These are phyloP conservation scores for Drusus annulatus DNA, from an alignment of 1,140 invertebrate genomes.

Conservation along the genomic window DNA sequence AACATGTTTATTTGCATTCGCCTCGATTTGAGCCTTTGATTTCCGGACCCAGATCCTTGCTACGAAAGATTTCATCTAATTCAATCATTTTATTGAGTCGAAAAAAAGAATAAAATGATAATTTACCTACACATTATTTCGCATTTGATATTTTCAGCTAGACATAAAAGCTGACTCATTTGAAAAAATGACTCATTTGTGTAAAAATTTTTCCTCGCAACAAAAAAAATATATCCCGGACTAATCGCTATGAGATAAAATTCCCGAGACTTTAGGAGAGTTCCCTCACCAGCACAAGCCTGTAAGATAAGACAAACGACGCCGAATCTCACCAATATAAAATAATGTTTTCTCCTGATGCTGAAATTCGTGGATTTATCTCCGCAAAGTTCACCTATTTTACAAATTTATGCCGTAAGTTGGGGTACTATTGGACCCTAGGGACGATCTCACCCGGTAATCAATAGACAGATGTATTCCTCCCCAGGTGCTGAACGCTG, in stretches of 20 bases:
- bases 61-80: too few relatives aligned
- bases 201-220: not conserved
- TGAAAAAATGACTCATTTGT: too few relatives aligned
- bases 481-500: not conserved
- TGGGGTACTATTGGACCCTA: slow-evolving; percentile 4
- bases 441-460: not conserved
- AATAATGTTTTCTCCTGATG: slow-evolving; percentile 34
- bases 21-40: too few relatives aligned
- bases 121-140: too few relatives aligned
- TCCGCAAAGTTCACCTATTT: slow-evolving; percentile 37
- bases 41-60: too few relatives aligned
- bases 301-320: slow-evolving; percentile 20
- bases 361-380: slow-evolving; percentile 32
- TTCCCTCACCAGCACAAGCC: not conserved
- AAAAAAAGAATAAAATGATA: too few relatives aligned
- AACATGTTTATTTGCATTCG: too few relatives aligned
- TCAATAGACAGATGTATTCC: slow-evolving; percentile 10
- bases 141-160: too few relatives aligned
- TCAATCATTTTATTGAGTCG: too few relatives aligned
- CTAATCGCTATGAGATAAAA: slow-evolving; percentile 1
- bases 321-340: slow-evolving; percentile 31
- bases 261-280: not conserved
- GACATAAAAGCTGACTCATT: too few relatives aligned
- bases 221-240: not conserved
- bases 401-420: slow-evolving; percentile 37